Base-by-base conservation (phyloP, 2,888 invertebrate species). In the Beris chalybata region DNA sequence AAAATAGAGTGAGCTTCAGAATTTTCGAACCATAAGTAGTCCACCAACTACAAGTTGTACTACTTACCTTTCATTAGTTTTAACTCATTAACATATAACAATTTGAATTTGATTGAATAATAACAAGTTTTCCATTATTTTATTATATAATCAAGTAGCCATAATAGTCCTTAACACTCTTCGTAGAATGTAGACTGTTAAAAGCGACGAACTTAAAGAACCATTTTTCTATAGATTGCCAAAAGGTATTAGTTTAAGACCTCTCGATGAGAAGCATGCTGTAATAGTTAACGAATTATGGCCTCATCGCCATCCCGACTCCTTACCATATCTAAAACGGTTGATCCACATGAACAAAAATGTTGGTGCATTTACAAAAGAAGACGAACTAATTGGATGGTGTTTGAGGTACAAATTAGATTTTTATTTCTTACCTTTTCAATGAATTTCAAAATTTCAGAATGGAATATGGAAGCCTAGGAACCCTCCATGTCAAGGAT, bases 371-470 rank as follows among this genome's bases (percentile, higher is more conserved):
- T 80, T 74, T 66, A 68, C 63, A 2, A 69, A 71, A 0, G 73
- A 67, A 11, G 67, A 73, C 15, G 73, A 78, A 58, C 66, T 80
- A 38, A 74, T 79, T 1, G 81, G 78, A 2, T 81, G 81, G 81
- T 79, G 78, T 67, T 72, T 80, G 5, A 72, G 78, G 80, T 79
- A 66, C 9, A 38, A 31, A 6, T 38, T 55, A 3, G 45, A 22
- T n/a, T 58, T 5, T 9, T 29, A 22, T n/a, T 58, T 5, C 22
- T 29, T 15, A 11, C 22, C 13, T 29, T 43, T 56, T 5, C 13
- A 44, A n/a, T 38, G 11, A n/a, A 44, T 55, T 44, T 29, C 55
- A 15, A 2, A 38, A 29, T 52, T 67, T 13, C 58, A 76, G 76
- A 38, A 48, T 76, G 11, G 75, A 76, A 64, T 73, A 72, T 5